Conservation (phyloP, 2,888 invertebrate genomes). For the Drosophila atripex region DNA sequence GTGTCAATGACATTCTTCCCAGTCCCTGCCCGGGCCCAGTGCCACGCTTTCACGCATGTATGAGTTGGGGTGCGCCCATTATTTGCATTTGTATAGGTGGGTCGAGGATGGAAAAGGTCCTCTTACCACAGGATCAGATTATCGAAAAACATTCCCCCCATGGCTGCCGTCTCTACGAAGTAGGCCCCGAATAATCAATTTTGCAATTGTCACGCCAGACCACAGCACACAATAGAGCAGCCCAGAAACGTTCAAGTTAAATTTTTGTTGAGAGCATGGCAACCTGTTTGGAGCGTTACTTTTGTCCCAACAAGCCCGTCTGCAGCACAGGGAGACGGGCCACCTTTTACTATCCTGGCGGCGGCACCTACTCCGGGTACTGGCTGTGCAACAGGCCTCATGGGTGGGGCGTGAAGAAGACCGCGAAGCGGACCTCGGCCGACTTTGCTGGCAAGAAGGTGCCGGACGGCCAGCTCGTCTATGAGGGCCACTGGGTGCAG, state of each 20-base stretch:
- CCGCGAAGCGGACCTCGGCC: constrained; percentile 28
- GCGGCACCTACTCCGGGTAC: constrained; percentile 77
- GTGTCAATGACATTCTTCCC: constrained; percentile 17
- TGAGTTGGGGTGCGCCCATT: neutral
- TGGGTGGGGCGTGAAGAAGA: constrained; percentile 74
- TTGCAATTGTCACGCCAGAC: constrained; percentile 14
- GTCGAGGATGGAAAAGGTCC: neutral
- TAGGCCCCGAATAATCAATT: constrained; percentile 8
- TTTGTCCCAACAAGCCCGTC: constrained; percentile 61
- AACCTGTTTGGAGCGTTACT: constrained; percentile 54
- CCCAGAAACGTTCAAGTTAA: constrained; percentile 1
- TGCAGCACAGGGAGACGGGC: constrained; percentile 69
- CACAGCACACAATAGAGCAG: constrained; percentile 13
- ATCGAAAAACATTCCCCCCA: neutral
- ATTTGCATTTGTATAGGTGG: neutral
- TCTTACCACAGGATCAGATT: constrained; percentile 2
- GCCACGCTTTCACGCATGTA: neutral
- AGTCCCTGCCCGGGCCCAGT: neutral
- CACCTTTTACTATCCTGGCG: constrained; percentile 70
- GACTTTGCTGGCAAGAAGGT: constrained; percentile 54
- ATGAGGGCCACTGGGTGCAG: constrained; percentile 80
- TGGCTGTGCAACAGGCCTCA: constrained; percentile 73
- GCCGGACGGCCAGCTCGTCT: constrained; percentile 70
- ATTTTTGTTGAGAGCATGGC: constrained; percentile 49
- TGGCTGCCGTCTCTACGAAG: neutral